Evolutionary conservation across 2,113 vertebrate genomes (phyloP), one percentile per base, ranked within the genome.

Genomic region (Alligator mississippiensis): DNA sequence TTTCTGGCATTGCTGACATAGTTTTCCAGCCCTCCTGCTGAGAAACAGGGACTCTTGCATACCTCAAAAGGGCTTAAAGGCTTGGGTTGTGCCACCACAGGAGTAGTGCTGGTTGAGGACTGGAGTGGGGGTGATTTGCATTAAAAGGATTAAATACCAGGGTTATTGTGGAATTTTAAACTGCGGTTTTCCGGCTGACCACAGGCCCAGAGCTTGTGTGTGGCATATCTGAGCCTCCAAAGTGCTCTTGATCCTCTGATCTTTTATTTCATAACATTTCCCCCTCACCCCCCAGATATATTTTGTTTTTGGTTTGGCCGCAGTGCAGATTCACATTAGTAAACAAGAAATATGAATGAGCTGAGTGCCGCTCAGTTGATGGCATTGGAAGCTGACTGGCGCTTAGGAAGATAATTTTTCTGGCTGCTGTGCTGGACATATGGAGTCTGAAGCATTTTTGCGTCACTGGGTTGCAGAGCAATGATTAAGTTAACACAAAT

Each of bases 1-100:
- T 97, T 96, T 96, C 97, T 97, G 79, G 93, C 96, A 97, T 97
- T 97, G 96, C 91, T 97, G 95, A 96, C 97, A 97, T 97, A 97
- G 87, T 95, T 97, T 96, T 96, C 96, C 96, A 96, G 96, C 96
- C 96, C 97, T 97, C 97, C 97, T 95, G 97, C 97, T 97, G 97
- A 97, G 96, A 97, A 97, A 95, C 96, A 96, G 96, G 97, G 97
- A 97, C 97, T 97, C 96, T 97, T 97, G 94, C 95, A 97, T 97
- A 97, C 97, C 97, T 97, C 96, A 97, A 96, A 97, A 96, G 91
- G 96, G 97, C 97, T 97, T 97, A 97, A 97, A 96, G 96, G 96
- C 96, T 97, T 84, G 93, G 82, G 86, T 93, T 96, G 94, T 96
- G 94, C 97, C 96, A 97, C 97, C 95, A 87, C 94, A 96, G 96